Conservation (phyloP, 2,113 vertebrate species). For the Podiceps cristatus region DNA sequence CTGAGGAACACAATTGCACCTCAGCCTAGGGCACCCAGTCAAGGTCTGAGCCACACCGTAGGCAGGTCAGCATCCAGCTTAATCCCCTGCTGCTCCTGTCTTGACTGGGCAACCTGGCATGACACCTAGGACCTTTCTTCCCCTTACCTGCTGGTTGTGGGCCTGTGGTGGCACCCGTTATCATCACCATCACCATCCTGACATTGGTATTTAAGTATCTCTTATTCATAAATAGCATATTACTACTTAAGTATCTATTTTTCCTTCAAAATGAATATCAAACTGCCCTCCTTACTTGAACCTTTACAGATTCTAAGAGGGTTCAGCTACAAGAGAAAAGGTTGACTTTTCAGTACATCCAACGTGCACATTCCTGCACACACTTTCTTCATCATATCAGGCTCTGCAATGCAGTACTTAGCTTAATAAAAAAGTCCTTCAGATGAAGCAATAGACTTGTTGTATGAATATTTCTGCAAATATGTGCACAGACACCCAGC, state of each 20-base stretch:
- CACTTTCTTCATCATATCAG: background rate
- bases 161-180: no score
- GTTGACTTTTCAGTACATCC: background rate
- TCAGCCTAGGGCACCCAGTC: background rate
- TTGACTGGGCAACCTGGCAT: fast-evolving
- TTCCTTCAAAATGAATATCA: background rate
- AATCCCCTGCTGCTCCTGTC: background rate
- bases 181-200: no score
- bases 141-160: background rate
- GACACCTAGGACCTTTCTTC: background rate
- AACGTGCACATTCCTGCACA: background rate
- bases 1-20: background rate
- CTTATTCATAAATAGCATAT: background rate
- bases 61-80: background rate
- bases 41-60: background rate
- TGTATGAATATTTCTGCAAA: background rate
- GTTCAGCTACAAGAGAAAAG: background rate
- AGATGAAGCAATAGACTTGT: background rate
- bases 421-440: background rate
- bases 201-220: no score
- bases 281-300: background rate
- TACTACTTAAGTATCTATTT: background rate
- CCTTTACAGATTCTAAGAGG: background rate
- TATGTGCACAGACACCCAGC: background rate
- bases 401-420: background rate